Percentiles rank a stretch among this genome's conserved stretches.
Conservation (phyloP, 2,113 vertebrate genomes). For the Grallaria varia region DNA sequence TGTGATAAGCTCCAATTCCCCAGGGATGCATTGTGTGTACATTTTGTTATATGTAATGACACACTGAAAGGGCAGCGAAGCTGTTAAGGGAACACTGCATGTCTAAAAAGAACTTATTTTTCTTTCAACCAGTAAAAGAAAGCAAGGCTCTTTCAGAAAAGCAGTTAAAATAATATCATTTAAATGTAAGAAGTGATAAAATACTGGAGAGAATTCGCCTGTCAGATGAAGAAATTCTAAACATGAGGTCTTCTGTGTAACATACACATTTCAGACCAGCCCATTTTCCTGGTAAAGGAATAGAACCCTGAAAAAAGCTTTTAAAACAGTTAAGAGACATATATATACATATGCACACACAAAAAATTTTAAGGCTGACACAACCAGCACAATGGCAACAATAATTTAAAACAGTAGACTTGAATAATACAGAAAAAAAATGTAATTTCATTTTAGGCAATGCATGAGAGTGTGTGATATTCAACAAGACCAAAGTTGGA, state of each 20-base stretch:
- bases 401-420: not conserved
- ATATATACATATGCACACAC: no score
- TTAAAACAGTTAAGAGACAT: not conserved
- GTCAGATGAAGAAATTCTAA: constrained; percentile 16
- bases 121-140: constrained; percentile 21
- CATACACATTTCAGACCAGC: not conserved
- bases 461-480: not conserved
- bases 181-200: constrained; percentile 21
- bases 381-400: not conserved
- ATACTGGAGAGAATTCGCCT: constrained; percentile 11
- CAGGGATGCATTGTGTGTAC: constrained; percentile 14
- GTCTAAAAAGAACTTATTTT: constrained; percentile 29
- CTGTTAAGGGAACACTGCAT: not conserved
- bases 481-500: not conserved
- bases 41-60: constrained; percentile 38
- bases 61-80: constrained; percentile 27
- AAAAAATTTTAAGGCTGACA: not conserved
- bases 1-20: not conserved
- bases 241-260: not conserved
- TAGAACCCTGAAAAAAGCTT: not conserved
- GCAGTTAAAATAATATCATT: constrained; percentile 11
- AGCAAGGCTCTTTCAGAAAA: not conserved
- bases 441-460: not conserved
- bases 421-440: not conserved
- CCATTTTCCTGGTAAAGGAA: not conserved